Conservation (phyloP, 92 coral and sea anemone genomes). For the Galaxea fascicularis region DNA sequence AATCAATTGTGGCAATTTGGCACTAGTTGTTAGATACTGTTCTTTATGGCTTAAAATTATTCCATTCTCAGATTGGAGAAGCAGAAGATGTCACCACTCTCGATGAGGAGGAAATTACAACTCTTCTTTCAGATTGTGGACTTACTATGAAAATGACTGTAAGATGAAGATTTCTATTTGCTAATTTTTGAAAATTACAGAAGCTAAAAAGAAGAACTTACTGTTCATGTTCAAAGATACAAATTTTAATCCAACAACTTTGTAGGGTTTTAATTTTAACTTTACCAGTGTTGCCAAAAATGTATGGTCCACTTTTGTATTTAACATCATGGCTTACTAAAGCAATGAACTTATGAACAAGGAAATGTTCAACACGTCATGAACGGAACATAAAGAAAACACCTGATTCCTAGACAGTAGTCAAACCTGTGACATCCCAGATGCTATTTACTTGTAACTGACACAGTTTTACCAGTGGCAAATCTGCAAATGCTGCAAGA, state of each 20-base stretch:
- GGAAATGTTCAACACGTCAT: too few species aligned
- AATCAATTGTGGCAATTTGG: neutral
- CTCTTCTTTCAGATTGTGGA: slow-evolving; percentile 61
- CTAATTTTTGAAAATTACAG: neutral
- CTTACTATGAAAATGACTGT: slow-evolving; percentile 62
- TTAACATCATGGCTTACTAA: too few species aligned
- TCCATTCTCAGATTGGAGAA: slow-evolving; percentile 58
- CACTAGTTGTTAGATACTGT: too few species aligned
- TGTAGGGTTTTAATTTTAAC: too few species aligned
- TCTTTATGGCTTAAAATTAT: too few species aligned
- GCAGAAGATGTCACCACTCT: slow-evolving; percentile 56
- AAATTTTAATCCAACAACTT: too few species aligned
- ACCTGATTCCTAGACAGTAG: neutral
- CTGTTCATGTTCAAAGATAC: slow-evolving; percentile 2
- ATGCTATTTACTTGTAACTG: neutral
- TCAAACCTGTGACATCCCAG: neutral
- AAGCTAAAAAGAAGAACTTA: neutral
- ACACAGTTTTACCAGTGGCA: slow-evolving; percentile 2
- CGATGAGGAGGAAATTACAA: slow-evolving; percentile 61
- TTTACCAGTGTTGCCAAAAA: too few species aligned
- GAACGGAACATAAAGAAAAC: neutral
- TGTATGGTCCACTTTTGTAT: too few species aligned
- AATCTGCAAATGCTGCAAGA: neutral
- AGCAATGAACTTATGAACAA: too few species aligned
- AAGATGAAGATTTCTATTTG: slow-evolving; percentile 35